phyloP scores from a whole-genome alignment of 2,113 vertebrate genomes.

The Lepus timidus region DNA sequence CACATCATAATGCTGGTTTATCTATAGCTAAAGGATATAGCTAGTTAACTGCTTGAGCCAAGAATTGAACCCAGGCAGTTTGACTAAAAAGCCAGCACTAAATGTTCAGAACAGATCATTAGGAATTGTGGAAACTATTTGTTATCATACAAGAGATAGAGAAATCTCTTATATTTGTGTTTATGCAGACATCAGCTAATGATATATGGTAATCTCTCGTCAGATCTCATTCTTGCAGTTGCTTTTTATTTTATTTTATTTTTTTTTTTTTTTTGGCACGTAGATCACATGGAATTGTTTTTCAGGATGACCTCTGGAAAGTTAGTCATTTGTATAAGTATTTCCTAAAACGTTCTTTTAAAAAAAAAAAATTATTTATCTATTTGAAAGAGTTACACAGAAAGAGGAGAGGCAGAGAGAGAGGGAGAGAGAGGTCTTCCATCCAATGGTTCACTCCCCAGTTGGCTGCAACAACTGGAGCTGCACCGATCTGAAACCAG shows the following conservation, averaged over 20 bases:
- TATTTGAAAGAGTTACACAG: no score
- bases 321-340: neutral
- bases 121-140: neutral
- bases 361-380: neutral
- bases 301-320: neutral
- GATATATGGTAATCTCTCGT: slow-evolving; percentile 9
- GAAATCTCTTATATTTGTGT: neutral
- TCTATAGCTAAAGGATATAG: neutral
- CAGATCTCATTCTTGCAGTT: neutral
- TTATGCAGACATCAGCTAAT: neutral
- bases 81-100: neutral
- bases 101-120: slow-evolving; percentile 27
- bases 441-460: no score
- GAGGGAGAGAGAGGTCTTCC: no score
- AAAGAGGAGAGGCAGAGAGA: no score
- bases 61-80: neutral
- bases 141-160: neutral
- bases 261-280: slow-evolving; percentile 49
- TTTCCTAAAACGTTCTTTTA: slow-evolving; percentile 32
- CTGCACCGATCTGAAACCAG: no score
- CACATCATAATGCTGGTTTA: neutral
- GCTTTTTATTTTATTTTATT: slow-evolving; percentile 33
- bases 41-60: neutral
- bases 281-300: slow-evolving; percentile 37
- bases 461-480: no score